Percentiles rank a stretch among this genome's conserved stretches.
Evolutionary conservation across 2,888 invertebrate genomes (phyloP).

Genomic region (Dolichopus griseipennis): DNA sequence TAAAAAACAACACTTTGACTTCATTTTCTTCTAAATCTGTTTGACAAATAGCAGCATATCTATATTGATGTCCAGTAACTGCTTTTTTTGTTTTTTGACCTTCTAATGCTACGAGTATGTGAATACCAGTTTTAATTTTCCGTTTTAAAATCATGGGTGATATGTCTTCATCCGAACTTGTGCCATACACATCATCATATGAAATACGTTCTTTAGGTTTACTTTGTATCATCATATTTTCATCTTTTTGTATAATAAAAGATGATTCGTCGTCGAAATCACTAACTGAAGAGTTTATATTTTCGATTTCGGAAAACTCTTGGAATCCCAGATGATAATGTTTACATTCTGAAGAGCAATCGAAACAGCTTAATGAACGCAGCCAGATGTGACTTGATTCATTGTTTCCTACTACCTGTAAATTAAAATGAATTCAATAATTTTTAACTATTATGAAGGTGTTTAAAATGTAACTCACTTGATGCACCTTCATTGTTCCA

Average conservation of each 20-base stretch:
- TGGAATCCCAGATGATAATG: slow-evolving; percentile 9
- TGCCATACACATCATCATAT: no score
- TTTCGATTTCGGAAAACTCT: no score
- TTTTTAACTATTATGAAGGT: no score
- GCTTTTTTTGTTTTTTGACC: slow-evolving; percentile 13
- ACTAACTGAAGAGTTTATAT: neutral
- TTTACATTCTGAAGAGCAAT: slow-evolving; percentile 15
- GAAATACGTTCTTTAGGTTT: no score
- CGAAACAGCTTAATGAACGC: slow-evolving; percentile 15
- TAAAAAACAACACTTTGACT: slow-evolving; percentile 15
- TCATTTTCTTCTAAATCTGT: slow-evolving; percentile 8
- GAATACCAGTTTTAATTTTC: slow-evolving; percentile 16
- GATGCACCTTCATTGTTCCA: slow-evolving; percentile 15
- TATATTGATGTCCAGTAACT: slow-evolving; percentile 14
- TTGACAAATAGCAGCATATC: slow-evolving; percentile 18
- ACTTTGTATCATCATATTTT: neutral
- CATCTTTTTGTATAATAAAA: neutral
- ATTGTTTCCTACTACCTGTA: slow-evolving; percentile 2
- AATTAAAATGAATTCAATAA: slow-evolving; percentile 11
- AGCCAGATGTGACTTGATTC: slow-evolving; percentile 13
- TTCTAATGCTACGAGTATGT: slow-evolving; percentile 15
- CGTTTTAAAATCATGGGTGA: slow-evolving; percentile 7
- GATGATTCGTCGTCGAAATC: neutral
- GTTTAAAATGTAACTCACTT: slow-evolving; percentile 12
- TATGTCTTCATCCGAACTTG: slow-evolving; percentile 11